phyloP scores from a whole-genome alignment of 2,113 vertebrate species.

The Recurvirostra avosetta region DNA sequence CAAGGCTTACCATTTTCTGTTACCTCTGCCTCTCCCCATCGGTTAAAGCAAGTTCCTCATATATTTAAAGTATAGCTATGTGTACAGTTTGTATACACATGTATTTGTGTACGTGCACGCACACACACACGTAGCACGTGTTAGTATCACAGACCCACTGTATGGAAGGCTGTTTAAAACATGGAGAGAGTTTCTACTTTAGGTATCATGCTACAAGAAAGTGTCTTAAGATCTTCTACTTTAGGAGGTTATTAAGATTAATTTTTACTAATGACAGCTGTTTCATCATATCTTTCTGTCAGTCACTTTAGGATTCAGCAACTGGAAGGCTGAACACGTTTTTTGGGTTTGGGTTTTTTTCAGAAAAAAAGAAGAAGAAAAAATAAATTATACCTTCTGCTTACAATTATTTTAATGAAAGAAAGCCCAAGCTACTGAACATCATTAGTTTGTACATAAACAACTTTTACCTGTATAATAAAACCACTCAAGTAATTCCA shows the following conservation, averaged over 20 bases:
- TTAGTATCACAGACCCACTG: background rate
- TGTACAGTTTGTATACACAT: background rate
- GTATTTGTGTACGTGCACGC: fast-evolving
- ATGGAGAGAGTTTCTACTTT: background rate
- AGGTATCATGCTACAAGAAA: background rate
- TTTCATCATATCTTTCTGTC: background rate
- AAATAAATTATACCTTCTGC: background rate
- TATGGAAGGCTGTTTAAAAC: background rate
- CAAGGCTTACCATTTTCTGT: background rate
- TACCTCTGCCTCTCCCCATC: background rate
- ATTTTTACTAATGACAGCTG: background rate
- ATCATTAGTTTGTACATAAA: background rate
- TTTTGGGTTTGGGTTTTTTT: background rate
- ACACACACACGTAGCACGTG: background rate
- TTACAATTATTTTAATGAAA: background rate
- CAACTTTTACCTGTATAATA: background rate
- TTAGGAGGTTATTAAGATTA: background rate
- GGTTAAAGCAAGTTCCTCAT: background rate
- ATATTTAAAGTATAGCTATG: background rate
- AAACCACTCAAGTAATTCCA: background rate
- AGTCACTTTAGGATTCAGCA: background rate
- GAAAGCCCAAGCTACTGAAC: background rate
- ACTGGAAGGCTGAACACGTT: background rate
- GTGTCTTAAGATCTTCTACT: background rate
- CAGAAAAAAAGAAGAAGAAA: background rate